Evolutionary conservation across 1,140 invertebrate genomes (phyloP).

Genomic region (Pteromalus puparum): DNA sequence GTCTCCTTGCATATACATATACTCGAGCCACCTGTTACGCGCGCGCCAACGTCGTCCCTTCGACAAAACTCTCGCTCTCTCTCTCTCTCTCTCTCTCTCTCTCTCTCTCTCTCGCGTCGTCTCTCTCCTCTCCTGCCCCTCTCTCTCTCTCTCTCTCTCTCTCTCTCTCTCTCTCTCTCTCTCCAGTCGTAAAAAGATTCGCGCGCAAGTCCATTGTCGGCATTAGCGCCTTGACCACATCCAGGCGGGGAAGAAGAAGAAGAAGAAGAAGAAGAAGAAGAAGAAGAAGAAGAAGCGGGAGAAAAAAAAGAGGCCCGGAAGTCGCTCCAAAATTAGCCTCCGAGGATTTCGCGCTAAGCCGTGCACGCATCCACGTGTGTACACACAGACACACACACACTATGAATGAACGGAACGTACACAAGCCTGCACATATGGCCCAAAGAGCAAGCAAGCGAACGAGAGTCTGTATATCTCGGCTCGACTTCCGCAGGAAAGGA

Average conservation of each 20-base stretch:
- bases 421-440: conserved; percentile 8
- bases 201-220: conserved; percentile 1
- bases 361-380: too few relatives aligned
- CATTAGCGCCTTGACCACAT: conserved; percentile 27
- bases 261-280: not conserved
- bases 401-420: too few relatives aligned
- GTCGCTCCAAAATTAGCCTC: conserved; percentile 14
- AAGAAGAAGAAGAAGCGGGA: not conserved
- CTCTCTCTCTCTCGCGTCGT: too few relatives aligned
- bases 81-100: too few relatives aligned
- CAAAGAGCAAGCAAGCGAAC: too few relatives aligned
- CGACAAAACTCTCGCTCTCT: not conserved
- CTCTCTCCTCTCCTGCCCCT: too few relatives aligned
- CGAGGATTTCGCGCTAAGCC: conserved; percentile 8
- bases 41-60: not conserved
- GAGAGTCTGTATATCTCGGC: not conserved
- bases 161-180: not conserved
- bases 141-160: not conserved
- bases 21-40: conserved; percentile 31
- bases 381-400: not conserved
- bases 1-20: too few relatives aligned
- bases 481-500: conserved; percentile 37
- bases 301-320: conserved; percentile 6
- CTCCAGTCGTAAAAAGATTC: not conserved
- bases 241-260: conserved; percentile 4